phyloP scores from a whole-genome alignment of 2,113 vertebrate species.

The Periophthalmodon schlosseri region DNA sequence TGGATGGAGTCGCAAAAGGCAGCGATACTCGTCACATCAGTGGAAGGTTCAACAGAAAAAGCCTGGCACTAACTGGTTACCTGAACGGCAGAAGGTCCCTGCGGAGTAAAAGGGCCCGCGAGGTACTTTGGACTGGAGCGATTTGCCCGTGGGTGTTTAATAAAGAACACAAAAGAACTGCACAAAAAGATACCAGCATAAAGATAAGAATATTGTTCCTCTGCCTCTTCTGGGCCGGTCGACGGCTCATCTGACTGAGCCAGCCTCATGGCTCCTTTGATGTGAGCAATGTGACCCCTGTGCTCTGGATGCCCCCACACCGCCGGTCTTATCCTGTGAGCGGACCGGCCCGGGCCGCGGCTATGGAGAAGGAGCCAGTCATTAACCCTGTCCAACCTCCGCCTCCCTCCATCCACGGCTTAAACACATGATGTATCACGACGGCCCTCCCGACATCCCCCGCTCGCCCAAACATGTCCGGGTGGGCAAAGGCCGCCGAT shows the following conservation, averaged over 20 bases:
- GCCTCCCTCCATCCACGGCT: slow-evolving; percentile 71
- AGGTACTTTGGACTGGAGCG: background rate
- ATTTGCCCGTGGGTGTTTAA: background rate
- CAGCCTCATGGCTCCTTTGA: slow-evolving; percentile 76
- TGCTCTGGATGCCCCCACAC: slow-evolving; percentile 76
- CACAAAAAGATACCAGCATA: background rate
- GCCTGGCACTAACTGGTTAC: no score
- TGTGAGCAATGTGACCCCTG: slow-evolving; percentile 78
- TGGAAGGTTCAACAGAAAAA: no score
- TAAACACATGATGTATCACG: slow-evolving; percentile 79
- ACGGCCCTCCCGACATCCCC: slow-evolving; percentile 49
- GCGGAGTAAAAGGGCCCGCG: no score
- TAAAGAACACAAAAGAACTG: background rate
- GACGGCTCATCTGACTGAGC: slow-evolving; percentile 71
- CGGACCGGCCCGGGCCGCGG: slow-evolving; percentile 64
- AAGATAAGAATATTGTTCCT: background rate
- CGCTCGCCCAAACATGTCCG: slow-evolving; percentile 74
- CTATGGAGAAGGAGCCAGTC: slow-evolving; percentile 64
- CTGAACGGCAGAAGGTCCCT: no score
- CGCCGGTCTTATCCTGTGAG: slow-evolving; percentile 73
- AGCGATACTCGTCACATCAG: no score
- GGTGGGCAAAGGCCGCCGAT: slow-evolving; percentile 74
- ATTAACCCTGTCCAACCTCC: slow-evolving; percentile 77
- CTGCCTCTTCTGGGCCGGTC: slow-evolving; percentile 35
- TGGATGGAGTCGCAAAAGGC: no score